Evolutionary conservation across 2,797 vertebrate genomes (phyloP), one percentile per base, ranked within the genome.

Genomic region (Sebastiscus tertius): DNA sequence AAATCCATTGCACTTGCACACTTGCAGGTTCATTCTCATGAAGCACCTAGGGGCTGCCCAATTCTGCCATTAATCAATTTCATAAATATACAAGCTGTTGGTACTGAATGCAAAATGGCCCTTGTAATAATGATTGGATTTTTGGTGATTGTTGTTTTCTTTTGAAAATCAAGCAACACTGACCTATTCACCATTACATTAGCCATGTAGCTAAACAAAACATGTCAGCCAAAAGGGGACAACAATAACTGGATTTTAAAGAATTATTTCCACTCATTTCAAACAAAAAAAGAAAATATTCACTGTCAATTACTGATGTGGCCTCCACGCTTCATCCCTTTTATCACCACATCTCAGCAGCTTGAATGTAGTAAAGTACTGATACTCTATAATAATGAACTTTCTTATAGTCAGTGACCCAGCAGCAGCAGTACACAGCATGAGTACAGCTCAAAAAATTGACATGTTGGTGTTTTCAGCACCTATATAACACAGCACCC

Each of bases 401-500:
- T 8, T 60, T 56, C 1, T 13, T 9, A 39, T 39, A 52, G 34
- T 64, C 22, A 56, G 42, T 73, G 55, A 64, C n/a, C 65, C 26
- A 59, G 65, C 59, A 74, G 66, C 87, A 85, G 87, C 22, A 72
- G n/a, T 69, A 27, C 29, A 81, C 54, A 64, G 27, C 0, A 65
- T 61, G n/a, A 74, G 20, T 60, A 56, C 42, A 72, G 31, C 46
- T 75, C 79, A 72, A 42, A 83, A 14, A 27, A 56, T 6, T 24
- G 9, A 79, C 36, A 82, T 24, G 13, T 52, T 34, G 8, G 16
- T 22, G 46, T 62, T 66, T 75, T 70, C 49, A 78, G 22, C 31
- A 29, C 42, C 12, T 52, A n/a, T 12, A 70, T 22, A 49, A 66
- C 39, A 42, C 39, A 42, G 39, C 39, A 42, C 39, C 9, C 7